phyloP scores from a whole-genome alignment of 2,113 vertebrate species.

The Globicephala melas region DNA sequence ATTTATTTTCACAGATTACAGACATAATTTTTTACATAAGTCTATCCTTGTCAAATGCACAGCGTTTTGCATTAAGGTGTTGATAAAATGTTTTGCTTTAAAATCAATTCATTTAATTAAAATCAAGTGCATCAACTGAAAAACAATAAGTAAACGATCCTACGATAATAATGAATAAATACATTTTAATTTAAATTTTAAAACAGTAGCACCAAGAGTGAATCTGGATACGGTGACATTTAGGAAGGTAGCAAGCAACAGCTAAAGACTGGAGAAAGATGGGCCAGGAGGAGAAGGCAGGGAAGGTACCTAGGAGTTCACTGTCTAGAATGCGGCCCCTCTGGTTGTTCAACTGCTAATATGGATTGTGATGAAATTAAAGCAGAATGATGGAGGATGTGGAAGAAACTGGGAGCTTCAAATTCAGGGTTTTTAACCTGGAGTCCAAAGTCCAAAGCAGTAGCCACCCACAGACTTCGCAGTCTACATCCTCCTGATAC shows the following conservation, averaged over 20 bases:
- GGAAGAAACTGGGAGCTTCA: background rate
- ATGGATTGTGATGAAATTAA: background rate
- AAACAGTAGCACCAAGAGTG: background rate
- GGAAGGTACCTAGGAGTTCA: background rate
- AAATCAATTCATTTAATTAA: slow-evolving; percentile 16
- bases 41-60: background rate
- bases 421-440: background rate
- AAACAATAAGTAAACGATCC: background rate
- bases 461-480: fast-evolving
- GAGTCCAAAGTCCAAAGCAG: background rate
- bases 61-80: background rate
- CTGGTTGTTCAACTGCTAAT: background rate
- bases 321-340: background rate
- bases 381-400: background rate
- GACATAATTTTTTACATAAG: background rate
- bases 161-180: background rate
- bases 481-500: fast-evolving
- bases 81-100: background rate
- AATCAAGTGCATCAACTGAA: background rate
- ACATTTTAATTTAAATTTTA: background rate
- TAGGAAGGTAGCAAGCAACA: background rate
- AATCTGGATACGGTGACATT: background rate
- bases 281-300: background rate
- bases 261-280: background rate
- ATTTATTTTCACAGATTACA: background rate